A percentile compares a stretch with the other conserved stretches of the same genome.
Evolutionary conservation across 2,888 invertebrate genomes (phyloP).

Genomic region (Steinernema hermaphroditum): DNA sequence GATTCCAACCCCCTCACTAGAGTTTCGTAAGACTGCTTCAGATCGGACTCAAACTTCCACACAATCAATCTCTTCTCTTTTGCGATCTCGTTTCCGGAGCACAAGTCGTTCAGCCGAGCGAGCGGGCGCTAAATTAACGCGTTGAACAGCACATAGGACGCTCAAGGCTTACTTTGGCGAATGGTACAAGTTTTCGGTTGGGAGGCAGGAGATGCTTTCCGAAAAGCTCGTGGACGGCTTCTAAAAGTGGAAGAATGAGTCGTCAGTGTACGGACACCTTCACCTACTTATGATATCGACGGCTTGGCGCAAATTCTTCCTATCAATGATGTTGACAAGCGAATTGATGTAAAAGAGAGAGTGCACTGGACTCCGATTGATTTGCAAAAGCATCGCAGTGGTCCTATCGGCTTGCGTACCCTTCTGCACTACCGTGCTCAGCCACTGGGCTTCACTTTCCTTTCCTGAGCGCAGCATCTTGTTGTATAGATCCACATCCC

Average conservation of each 20-base stretch:
- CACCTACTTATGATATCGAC: slow-evolving; percentile 72
- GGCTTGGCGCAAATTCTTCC: slow-evolving; percentile 75
- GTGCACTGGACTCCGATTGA: slow-evolving; percentile 83
- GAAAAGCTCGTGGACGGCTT: slow-evolving; percentile 79
- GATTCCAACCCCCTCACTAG: slow-evolving; percentile 77
- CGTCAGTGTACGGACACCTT: slow-evolving; percentile 16
- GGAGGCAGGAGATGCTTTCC: slow-evolving; percentile 74
- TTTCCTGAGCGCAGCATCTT: slow-evolving; percentile 33
- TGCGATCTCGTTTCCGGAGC: slow-evolving; percentile 72
- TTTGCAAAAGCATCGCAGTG: slow-evolving; percentile 80
- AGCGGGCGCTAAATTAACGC: slow-evolving; percentile 67
- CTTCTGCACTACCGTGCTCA: slow-evolving; percentile 77
- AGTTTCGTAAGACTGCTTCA: slow-evolving; percentile 77
- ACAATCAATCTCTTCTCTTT: slow-evolving; percentile 62
- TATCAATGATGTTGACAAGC: slow-evolving; percentile 78
- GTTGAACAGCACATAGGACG: slow-evolving; percentile 9
- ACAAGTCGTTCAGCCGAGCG: slow-evolving; percentile 67
- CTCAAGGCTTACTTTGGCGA: slow-evolving; percentile 70
- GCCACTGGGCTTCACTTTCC: slow-evolving; percentile 72
- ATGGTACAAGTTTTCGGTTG: slow-evolving; percentile 74
- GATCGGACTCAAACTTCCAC: slow-evolving; percentile 87
- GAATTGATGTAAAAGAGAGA: slow-evolving; percentile 76
- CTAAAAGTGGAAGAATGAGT: slow-evolving; percentile 71
- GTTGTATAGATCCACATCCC: slow-evolving; percentile 47
- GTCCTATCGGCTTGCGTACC: slow-evolving; percentile 85